phyloP scores from a whole-genome alignment of 2,888 invertebrate genomes.

The Drosophila meridionalis region DNA sequence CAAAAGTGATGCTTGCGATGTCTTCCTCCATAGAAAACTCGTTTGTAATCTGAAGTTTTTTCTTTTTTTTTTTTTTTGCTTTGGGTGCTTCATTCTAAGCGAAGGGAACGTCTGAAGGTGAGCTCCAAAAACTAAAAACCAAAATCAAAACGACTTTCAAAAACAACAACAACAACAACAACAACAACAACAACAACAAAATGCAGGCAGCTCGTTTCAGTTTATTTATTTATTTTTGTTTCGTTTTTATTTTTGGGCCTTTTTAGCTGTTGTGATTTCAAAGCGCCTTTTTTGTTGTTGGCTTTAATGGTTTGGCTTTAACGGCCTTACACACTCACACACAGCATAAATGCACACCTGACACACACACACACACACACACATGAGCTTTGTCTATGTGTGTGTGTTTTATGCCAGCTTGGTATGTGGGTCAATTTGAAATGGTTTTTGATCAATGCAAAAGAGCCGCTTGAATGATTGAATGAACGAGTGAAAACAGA shows the following conservation, averaged over 20 bases:
- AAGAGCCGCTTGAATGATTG: slow-evolving; percentile 50
- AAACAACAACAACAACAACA: slow-evolving; percentile 41
- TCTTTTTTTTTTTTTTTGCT: not conserved
- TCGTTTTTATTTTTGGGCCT: slow-evolving; percentile 24
- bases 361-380: slow-evolving; percentile 23
- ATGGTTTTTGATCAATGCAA: slow-evolving; percentile 70
- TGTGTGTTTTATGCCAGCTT: slow-evolving; percentile 56
- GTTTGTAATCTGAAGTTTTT: slow-evolving; percentile 21
- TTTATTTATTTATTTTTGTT: slow-evolving; percentile 34
- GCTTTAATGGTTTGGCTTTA: slow-evolving; percentile 46
- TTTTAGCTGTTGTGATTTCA: slow-evolving; percentile 43
- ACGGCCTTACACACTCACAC: slow-evolving; percentile 62
- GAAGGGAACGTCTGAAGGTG: slow-evolving; percentile 52
- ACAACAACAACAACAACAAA: slow-evolving; percentile 36
- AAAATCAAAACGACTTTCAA: slow-evolving; percentile 70
- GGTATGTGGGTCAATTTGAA: slow-evolving; percentile 81
- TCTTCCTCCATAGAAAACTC: slow-evolving; percentile 41
- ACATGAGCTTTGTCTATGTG: not conserved
- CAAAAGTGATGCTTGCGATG: not conserved
- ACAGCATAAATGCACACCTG: slow-evolving; percentile 61
- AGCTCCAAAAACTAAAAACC: slow-evolving; percentile 37
- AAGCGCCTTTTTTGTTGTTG: slow-evolving; percentile 58
- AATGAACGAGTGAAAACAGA: slow-evolving; percentile 27
- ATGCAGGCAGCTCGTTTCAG: slow-evolving; percentile 64
- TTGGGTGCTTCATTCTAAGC: slow-evolving; percentile 32